Evolutionary conservation across 2,888 invertebrate genomes (phyloP).

Genomic region (Clusia tigrina): DNA sequence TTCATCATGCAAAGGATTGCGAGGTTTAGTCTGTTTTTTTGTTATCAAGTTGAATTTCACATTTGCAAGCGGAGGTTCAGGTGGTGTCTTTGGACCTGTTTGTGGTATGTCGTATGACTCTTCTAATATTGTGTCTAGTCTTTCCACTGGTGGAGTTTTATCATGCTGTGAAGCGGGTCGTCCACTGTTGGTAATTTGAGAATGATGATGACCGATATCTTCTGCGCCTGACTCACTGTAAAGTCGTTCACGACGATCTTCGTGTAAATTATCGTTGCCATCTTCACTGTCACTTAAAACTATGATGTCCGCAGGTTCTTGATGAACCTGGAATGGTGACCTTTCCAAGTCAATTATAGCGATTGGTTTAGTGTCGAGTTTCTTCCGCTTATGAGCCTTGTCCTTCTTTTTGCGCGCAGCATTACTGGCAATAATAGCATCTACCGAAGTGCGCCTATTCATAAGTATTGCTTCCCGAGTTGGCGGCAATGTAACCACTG

Average conservation of each 20-base stretch:
- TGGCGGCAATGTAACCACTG: constrained; percentile 61
- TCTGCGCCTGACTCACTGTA: constrained; percentile 40
- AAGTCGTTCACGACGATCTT: constrained; percentile 32
- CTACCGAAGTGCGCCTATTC: constrained; percentile 49
- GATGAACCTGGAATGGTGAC: constrained; percentile 84
- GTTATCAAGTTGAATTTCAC: constrained; percentile 70
- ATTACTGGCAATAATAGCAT: constrained; percentile 39
- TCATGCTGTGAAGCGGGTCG: constrained; percentile 49
- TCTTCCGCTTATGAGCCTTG: constrained; percentile 66
- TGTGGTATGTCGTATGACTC: constrained; percentile 61
- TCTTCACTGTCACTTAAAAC: constrained; percentile 83
- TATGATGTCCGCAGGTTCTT: constrained; percentile 82
- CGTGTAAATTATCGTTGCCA: constrained; percentile 55
- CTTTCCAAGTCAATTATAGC: constrained; percentile 87
- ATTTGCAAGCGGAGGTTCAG: constrained; percentile 73
- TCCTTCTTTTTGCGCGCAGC: constrained; percentile 48
- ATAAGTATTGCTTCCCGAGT: constrained; percentile 59
- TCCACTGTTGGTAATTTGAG: constrained; percentile 34
- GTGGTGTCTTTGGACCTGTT: constrained; percentile 78
- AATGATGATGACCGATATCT: constrained; percentile 36
- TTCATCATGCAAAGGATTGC: constrained; percentile 72
- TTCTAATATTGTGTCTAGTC: constrained; percentile 57
- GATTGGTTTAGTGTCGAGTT: constrained; percentile 70
- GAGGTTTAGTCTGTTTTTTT: constrained; percentile 67
- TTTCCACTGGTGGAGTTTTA: constrained; percentile 52